These are phyloP conservation scores for Daubentonia madagascariensis DNA, from an alignment of 2,113 vertebrate species.

Conservation along the genomic window DNA sequence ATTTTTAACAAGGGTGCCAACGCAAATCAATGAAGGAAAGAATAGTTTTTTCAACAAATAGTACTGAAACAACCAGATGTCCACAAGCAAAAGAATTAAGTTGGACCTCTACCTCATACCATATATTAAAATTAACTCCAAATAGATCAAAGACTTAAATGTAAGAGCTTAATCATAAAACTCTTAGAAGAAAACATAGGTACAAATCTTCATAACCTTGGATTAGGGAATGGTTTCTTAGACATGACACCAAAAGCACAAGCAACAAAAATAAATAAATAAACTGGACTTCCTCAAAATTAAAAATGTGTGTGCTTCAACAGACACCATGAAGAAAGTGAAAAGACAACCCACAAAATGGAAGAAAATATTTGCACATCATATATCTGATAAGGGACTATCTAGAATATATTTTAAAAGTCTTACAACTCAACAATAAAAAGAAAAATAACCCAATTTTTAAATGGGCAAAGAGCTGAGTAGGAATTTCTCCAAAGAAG, in stretches of 20 bases:
- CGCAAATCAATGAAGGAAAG: neutral
- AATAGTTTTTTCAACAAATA: neutral
- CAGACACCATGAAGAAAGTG: neutral
- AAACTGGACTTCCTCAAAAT: neutral
- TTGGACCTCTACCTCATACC: neutral
- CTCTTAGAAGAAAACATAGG: neutral
- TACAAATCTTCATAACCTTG: neutral
- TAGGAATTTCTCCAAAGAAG: slow-evolving; percentile 3
- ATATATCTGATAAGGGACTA: neutral
- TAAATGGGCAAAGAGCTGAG: neutral
- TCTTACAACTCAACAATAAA: neutral
- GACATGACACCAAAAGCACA: neutral
- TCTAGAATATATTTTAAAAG: neutral
- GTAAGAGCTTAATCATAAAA: neutral
- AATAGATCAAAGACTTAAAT: neutral
- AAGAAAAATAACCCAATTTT: neutral
- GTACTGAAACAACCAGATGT: neutral
- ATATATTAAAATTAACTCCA: slow-evolving; percentile 9
- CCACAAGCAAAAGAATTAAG: neutral
- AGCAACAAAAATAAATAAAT: neutral
- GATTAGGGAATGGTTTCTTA: neutral
- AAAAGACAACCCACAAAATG: neutral
- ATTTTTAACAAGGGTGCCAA: neutral
- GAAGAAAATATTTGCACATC: slow-evolving; percentile 35
- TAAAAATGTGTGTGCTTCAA: neutral